These are phyloP conservation scores for Poecile montanus DNA, from an alignment of 2,797 vertebrate species.

Conservation along the genomic window DNA sequence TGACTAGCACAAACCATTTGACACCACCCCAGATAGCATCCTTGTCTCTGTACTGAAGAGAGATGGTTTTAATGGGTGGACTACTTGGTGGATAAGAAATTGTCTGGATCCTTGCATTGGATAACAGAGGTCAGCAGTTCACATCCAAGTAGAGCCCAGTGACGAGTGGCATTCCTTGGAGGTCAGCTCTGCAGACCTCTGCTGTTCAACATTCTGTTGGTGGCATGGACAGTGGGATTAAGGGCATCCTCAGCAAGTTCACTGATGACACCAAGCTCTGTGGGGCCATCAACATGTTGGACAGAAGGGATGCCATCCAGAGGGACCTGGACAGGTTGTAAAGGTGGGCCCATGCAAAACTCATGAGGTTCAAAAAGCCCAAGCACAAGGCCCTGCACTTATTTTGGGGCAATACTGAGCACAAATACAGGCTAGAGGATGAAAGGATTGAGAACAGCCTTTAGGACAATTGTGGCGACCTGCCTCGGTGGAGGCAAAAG, in stretches of 20 bases:
- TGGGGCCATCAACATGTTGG: neutral
- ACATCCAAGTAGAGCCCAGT: neutral
- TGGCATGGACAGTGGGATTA: neutral
- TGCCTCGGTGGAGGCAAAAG: no score
- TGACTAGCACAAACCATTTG: neutral
- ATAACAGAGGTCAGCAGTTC: neutral
- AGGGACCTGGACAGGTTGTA: neutral
- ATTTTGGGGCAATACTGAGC: neutral
- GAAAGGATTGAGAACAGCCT: neutral
- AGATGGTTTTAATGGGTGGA: no score
- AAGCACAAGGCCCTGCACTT: neutral
- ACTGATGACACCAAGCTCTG: accelerated
- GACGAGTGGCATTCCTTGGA: accelerated
- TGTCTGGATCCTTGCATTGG: neutral
- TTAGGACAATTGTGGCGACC: neutral
- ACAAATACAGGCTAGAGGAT: neutral
- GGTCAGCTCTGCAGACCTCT: neutral
- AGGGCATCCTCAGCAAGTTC: neutral
- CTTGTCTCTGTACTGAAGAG: neutral
- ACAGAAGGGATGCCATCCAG: neutral
- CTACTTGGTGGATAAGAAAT: neutral
- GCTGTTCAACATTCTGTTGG: neutral
- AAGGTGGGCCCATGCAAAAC: neutral
- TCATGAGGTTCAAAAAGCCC: neutral
- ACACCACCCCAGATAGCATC: neutral